Percentiles rank a stretch among this genome's conserved stretches.
These are phyloP conservation scores for Pristionchus maxplancki DNA, from an alignment of 2,888 invertebrate genomes.

Conservation along the genomic window DNA sequence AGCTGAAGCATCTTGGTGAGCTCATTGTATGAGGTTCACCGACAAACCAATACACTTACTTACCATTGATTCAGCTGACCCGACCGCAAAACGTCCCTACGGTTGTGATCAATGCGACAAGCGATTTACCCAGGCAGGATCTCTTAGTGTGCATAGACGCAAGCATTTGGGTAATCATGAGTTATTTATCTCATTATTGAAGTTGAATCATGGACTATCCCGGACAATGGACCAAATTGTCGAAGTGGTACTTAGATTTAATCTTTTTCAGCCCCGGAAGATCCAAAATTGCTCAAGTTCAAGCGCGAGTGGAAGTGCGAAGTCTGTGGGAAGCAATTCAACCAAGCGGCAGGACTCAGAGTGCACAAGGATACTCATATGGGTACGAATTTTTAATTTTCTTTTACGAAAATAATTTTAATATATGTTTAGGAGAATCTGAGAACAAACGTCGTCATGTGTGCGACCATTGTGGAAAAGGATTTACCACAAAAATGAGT, in stretches of 20 bases:
- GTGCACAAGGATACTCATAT: background rate
- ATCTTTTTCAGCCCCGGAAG: background rate
- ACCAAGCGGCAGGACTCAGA: background rate
- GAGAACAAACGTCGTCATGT: too few species aligned
- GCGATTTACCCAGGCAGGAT: background rate
- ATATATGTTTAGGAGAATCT: too few species aligned
- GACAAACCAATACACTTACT: background rate
- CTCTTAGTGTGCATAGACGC: background rate
- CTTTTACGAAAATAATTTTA: too few species aligned
- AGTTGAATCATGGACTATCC: too few species aligned
- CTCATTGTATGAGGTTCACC: background rate
- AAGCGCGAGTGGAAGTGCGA: background rate
- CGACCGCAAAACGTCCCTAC: background rate
- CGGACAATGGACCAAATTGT: too few species aligned
- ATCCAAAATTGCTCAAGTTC: background rate
- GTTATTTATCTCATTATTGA: too few species aligned
- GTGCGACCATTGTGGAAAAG: too few species aligned
- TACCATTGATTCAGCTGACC: background rate
- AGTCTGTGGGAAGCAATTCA: background rate
- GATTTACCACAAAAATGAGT: too few species aligned
- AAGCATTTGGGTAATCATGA: background rate
- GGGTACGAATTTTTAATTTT: too few species aligned
- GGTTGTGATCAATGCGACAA: background rate
- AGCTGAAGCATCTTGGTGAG: background rate
- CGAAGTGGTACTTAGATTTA: too few species aligned